Evolutionary conservation across 2,113 vertebrate species (phyloP).

Genomic region (Psilopsiagon aurifrons): DNA sequence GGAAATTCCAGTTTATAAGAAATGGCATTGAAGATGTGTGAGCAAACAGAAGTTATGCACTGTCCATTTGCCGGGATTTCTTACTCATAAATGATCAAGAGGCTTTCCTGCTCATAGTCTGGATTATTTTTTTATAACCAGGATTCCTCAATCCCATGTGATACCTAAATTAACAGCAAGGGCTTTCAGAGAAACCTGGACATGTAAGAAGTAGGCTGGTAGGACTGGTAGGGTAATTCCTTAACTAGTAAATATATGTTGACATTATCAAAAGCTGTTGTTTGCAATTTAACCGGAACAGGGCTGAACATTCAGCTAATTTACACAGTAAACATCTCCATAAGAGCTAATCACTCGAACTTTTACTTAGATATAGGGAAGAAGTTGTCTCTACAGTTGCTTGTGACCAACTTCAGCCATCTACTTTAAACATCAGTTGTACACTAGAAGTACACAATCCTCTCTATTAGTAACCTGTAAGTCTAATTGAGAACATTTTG

Average conservation of each 20-base stretch:
- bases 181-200: neutral
- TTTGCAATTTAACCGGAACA: neutral
- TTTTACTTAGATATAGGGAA: neutral
- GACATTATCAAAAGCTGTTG: neutral
- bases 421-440: neutral
- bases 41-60: neutral
- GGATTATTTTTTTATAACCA: neutral
- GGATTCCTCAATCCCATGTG: neutral
- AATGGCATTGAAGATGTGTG: neutral
- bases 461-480: neutral
- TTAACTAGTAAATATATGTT: neutral
- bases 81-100: neutral
- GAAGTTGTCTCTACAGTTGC: neutral
- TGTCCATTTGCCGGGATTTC: neutral
- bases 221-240: neutral
- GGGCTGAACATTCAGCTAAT: neutral
- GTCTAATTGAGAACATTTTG: neutral
- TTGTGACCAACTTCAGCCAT: neutral
- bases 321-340: neutral
- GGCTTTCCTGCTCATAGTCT: neutral
- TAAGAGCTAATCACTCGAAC: neutral
- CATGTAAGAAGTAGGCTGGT: neutral
- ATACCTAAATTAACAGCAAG: neutral
- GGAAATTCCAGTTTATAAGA: neutral
- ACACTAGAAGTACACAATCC: neutral